phyloP scores from a whole-genome alignment of 2,888 invertebrate species.

The Gisinianus flammeolus region DNA sequence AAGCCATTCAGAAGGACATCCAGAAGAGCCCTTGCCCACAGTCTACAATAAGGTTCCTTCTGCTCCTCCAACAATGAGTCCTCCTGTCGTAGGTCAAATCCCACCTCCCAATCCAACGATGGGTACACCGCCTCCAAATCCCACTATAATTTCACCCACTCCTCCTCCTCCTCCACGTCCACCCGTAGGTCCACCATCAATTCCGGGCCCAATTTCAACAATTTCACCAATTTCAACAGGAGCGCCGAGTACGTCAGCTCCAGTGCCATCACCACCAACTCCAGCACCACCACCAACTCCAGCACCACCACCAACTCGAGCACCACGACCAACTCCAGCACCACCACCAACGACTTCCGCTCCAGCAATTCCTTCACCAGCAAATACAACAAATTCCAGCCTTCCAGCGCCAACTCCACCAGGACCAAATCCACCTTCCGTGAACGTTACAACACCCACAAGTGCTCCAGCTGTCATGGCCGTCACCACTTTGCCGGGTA shows the following conservation, averaged over 20 bases:
- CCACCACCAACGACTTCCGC: neutral
- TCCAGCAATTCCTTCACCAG: too few relatives aligned
- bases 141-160: neutral
- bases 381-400: too few relatives aligned
- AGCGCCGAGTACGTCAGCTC: neutral
- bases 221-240: neutral
- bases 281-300: neutral
- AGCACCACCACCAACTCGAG: neutral
- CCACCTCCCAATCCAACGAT: neutral
- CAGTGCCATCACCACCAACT: neutral
- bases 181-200: neutral
- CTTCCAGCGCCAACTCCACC: too few relatives aligned
- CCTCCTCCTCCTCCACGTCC: neutral
- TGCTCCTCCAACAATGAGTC: too few relatives aligned
- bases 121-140: conserved; percentile 8
- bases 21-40: too few relatives aligned
- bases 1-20: too few relatives aligned
- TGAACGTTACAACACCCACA: too few relatives aligned
- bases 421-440: too few relatives aligned
- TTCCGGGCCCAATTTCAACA: neutral
- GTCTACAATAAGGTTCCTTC: too few relatives aligned
- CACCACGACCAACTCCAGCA: neutral
- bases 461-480: too few relatives aligned
- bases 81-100: too few relatives aligned
- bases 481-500: too few relatives aligned